phyloP scores from a whole-genome alignment of 2,113 vertebrate genomes.

The Machaerirhynchus nigripectus region DNA sequence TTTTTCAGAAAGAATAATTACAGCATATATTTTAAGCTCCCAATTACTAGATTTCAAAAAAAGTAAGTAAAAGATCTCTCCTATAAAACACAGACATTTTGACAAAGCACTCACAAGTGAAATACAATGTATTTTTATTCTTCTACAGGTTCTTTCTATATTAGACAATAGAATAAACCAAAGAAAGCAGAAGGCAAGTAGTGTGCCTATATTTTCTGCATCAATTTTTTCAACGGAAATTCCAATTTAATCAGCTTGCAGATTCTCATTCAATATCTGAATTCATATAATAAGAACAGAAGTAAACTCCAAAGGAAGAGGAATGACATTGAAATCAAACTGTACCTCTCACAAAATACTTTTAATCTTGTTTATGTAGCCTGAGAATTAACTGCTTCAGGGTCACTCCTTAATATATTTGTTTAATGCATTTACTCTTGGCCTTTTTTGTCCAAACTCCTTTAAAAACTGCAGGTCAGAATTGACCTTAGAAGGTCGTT shows the following conservation, averaged over 20 bases:
- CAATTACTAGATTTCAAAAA: background rate
- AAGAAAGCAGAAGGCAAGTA: background rate
- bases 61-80: background rate
- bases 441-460: background rate
- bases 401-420: background rate
- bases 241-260: background rate
- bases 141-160: background rate
- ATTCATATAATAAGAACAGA: background rate
- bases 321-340: background rate
- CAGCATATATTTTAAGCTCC: background rate
- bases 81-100: background rate
- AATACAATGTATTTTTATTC: background rate
- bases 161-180: background rate
- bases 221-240: background rate
- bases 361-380: background rate
- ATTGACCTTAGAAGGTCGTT: background rate
- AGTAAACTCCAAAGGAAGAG: background rate
- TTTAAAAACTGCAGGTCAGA: background rate
- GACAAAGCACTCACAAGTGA: background rate
- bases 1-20: background rate
- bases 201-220: background rate
- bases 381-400: background rate
- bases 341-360: background rate
- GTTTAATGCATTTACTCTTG: background rate
- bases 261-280: background rate